phyloP scores from a whole-genome alignment of 2,113 vertebrate species.

The Salvelinus fontinalis region DNA sequence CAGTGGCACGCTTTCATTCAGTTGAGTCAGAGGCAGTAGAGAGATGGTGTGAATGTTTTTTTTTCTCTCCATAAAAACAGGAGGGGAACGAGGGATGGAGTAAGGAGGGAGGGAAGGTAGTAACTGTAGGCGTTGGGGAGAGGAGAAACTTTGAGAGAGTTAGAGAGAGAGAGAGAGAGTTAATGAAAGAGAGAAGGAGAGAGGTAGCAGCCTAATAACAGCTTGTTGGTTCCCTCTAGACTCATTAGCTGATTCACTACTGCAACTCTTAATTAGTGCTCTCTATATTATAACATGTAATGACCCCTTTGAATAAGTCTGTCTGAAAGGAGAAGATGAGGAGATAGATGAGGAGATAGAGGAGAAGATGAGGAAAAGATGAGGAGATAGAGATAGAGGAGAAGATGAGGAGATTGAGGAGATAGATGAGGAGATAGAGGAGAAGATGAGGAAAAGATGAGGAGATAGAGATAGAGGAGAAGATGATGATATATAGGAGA shows the following conservation, averaged over 20 bases:
- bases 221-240: not conserved
- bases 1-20: not conserved
- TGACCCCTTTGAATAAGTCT: not conserved
- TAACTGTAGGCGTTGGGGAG: not conserved
- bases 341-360: not conserved
- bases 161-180: not conserved
- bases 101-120: not conserved
- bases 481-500: no score
- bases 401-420: no score
- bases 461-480: no score
- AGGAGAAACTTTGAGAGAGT: not conserved
- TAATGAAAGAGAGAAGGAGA: not conserved
- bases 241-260: not conserved
- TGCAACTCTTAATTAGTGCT: constrained; percentile 7
- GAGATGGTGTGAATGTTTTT: not conserved
- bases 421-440: no score
- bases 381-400: not conserved
- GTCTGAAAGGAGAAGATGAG: not conserved
- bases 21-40: not conserved
- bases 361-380: not conserved
- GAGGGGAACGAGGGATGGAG: not conserved
- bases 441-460: no score
- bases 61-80: not conserved
- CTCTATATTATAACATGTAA: not conserved
- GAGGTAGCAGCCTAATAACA: not conserved